Evolutionary conservation across 35 echinoderm and acorn worm genomes (phyloP).

Genomic region (Anneissia japonica): DNA sequence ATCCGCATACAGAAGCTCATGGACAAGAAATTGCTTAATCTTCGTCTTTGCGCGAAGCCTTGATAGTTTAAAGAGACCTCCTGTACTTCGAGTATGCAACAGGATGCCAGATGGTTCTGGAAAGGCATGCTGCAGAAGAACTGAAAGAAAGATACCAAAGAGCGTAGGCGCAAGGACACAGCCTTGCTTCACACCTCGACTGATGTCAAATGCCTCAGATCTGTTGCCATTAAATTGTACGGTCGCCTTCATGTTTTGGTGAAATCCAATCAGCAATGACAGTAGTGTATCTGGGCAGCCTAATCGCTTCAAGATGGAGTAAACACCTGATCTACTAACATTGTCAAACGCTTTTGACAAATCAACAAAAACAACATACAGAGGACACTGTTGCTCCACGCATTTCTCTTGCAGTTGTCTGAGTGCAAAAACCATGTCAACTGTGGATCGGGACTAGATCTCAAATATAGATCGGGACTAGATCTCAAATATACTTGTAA

Average conservation of each 20-base stretch:
- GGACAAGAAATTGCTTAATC: neutral
- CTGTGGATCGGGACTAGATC: no score
- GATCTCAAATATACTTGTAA: no score
- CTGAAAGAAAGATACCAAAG: neutral
- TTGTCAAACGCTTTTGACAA: neutral
- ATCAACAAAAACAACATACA: neutral
- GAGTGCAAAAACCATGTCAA: no score
- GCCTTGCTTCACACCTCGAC: no score
- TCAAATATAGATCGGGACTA: no score
- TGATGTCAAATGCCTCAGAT: neutral
- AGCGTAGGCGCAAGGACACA: conserved; percentile 4
- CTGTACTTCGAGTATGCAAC: no score
- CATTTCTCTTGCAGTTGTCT: no score
- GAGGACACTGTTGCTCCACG: neutral
- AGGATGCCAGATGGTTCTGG: no score
- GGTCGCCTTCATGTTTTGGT: neutral
- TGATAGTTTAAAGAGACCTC: neutral
- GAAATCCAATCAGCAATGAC: neutral
- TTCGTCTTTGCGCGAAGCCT: neutral
- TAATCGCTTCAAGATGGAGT: neutral
- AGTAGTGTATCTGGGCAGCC: neutral
- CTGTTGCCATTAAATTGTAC: neutral
- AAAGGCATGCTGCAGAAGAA: no score
- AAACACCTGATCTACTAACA: neutral
- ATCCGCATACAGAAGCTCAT: neutral